Percentiles rank a stretch among this genome's conserved stretches.
Conservation (phyloP, 2,113 vertebrate genomes). For the Boleophthalmus pectinirostris region DNA sequence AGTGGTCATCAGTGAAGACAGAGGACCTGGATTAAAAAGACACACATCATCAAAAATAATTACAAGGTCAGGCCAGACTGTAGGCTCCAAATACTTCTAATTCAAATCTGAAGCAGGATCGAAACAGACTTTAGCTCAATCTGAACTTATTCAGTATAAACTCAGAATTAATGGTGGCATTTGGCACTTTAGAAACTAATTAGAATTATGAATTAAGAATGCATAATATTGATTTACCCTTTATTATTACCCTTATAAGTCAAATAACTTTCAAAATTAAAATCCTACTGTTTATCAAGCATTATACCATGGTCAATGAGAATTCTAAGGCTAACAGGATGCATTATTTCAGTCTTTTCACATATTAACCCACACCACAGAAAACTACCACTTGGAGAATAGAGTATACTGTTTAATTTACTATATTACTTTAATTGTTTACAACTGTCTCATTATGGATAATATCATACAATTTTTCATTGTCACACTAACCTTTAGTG, state of each 20-base stretch:
- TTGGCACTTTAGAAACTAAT: no score
- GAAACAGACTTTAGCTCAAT: no score
- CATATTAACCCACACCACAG: not conserved
- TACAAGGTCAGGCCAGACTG: not conserved
- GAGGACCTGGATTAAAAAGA: conserved; percentile 50
- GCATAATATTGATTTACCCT: no score
- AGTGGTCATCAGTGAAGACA: conserved; percentile 72
- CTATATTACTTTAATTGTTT: not conserved
- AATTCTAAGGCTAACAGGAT: no score
- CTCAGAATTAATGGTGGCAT: no score
- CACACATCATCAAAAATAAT: not conserved
- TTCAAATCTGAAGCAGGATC: not conserved
- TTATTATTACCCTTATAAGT: not conserved
- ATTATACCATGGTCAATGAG: no score
- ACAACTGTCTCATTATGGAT: not conserved
- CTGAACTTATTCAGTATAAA: no score
- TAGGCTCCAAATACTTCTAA: no score
- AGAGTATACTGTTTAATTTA: not conserved
- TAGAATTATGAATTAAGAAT: no score
- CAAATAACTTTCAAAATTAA: not conserved
- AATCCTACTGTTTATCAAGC: no score
- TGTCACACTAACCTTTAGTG: conserved; percentile 76
- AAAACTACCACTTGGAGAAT: not conserved
- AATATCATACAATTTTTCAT: no score
- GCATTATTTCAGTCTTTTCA: no score